Conservation (phyloP, 2,797 vertebrate genomes). For the Meriones psammophilus region DNA sequence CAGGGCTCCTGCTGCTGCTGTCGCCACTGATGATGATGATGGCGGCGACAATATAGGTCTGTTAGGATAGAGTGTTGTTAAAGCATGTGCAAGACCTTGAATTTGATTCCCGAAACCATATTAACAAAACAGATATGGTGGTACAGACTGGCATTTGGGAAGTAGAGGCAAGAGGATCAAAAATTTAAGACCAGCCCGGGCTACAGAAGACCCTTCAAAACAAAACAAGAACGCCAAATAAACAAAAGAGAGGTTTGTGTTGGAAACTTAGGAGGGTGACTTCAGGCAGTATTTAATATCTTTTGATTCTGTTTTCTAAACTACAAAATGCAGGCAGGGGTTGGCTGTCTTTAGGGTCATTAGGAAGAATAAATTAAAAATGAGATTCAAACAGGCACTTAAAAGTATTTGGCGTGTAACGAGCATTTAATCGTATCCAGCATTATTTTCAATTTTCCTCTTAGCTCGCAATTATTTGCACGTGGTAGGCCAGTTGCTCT, state of each 20-base stretch:
- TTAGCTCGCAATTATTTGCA: neutral
- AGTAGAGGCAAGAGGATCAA: neutral
- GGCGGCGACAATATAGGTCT: neutral
- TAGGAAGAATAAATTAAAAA: constrained; percentile 19
- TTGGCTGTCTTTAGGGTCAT: neutral
- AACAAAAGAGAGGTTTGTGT: neutral
- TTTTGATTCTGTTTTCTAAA: constrained; percentile 27
- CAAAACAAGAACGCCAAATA: neutral
- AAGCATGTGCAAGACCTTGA: neutral
- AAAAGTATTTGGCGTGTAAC: neutral
- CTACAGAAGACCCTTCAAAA: neutral
- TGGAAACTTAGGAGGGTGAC: neutral
- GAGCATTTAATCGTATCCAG: neutral
- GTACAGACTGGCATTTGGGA: neutral
- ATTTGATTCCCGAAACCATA: neutral
- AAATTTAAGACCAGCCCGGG: neutral
- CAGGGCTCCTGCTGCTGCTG: neutral
- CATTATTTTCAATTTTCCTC: constrained; percentile 3
- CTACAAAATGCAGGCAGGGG: neutral
- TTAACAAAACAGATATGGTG: neutral
- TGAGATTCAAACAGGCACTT: neutral
- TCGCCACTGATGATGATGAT: neutral
- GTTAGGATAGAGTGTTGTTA: neutral
- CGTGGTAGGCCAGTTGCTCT: neutral
- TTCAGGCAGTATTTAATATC: neutral